Evolutionary conservation across 2,797 vertebrate genomes (phyloP).

Genomic region (Pseudomugil gertrudae): DNA sequence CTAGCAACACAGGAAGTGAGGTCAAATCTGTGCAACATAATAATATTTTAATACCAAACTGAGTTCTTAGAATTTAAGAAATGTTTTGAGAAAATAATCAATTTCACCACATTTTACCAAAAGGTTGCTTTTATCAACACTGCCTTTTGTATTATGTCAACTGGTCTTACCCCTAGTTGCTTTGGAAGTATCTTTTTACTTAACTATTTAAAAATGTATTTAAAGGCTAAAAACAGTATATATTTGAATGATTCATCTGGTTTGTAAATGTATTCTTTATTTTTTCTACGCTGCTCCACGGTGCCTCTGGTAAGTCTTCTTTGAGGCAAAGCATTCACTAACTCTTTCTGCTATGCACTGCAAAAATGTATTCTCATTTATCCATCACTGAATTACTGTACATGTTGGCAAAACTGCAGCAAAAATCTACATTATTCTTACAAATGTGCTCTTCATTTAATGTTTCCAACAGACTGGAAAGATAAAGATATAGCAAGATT

Average conservation of each 20-base stretch:
- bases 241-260: slow-evolving; percentile 21
- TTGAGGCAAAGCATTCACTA: slow-evolving; percentile 26
- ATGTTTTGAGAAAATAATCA: neutral
- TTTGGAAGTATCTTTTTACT: no score
- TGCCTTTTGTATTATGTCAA: no score
- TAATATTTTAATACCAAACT: neutral
- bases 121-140: no score
- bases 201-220: no score
- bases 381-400: slow-evolving; percentile 13
- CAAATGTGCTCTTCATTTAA: slow-evolving; percentile 4
- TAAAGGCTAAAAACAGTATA: no score
- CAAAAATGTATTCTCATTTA: slow-evolving; percentile 2
- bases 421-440: neutral
- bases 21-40: neutral
- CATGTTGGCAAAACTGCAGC: slow-evolving; percentile 3
- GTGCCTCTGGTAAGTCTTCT: slow-evolving; percentile 15
- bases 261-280: slow-evolving; percentile 31
- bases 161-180: no score
- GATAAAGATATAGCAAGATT: slow-evolving; percentile 2
- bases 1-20: neutral
- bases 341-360: slow-evolving; percentile 13
- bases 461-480: slow-evolving; percentile 2
- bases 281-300: slow-evolving; percentile 4
- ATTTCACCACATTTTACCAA: neutral
- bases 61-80: neutral